phyloP scores from a whole-genome alignment of 2,888 invertebrate species.

The Julus scandinavius region DNA sequence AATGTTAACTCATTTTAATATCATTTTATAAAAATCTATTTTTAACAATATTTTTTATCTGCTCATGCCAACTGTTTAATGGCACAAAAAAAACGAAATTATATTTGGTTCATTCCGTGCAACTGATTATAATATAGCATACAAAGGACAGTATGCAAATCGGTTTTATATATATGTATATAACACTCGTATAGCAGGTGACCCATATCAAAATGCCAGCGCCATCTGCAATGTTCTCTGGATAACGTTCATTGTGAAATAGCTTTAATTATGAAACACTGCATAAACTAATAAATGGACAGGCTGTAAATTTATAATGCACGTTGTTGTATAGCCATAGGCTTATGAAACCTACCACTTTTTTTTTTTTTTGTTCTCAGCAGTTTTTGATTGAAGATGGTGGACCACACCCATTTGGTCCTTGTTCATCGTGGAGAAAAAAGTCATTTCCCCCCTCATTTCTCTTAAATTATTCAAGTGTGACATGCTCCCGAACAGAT shows the following conservation, averaged over 20 bases:
- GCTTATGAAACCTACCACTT: not conserved
- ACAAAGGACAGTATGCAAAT: no score
- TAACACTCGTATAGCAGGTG: no score
- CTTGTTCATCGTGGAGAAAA: not conserved
- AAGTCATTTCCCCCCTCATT: not conserved
- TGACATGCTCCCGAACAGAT: constrained; percentile 16
- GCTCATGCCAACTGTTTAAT: no score
- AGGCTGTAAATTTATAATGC: not conserved
- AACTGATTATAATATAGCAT: no score
- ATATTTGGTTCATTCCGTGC: no score
- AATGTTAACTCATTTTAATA: no score
- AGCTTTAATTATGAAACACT: not conserved
- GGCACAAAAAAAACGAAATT: no score
- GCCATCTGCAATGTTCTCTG: no score
- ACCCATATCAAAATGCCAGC: no score
- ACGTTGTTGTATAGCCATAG: not conserved
- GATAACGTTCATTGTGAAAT: not conserved
- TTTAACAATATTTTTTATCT: no score
- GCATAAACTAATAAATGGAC: constrained; percentile 5
- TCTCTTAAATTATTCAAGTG: constrained; percentile 12
- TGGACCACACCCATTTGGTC: constrained; percentile 13
- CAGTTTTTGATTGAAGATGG: not conserved
- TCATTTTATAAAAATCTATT: no score
- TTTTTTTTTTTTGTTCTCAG: not conserved
- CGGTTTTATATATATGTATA: no score